Base-by-base conservation (phyloP, 2,888 invertebrate genomes). In the Archips xylosteana region DNA sequence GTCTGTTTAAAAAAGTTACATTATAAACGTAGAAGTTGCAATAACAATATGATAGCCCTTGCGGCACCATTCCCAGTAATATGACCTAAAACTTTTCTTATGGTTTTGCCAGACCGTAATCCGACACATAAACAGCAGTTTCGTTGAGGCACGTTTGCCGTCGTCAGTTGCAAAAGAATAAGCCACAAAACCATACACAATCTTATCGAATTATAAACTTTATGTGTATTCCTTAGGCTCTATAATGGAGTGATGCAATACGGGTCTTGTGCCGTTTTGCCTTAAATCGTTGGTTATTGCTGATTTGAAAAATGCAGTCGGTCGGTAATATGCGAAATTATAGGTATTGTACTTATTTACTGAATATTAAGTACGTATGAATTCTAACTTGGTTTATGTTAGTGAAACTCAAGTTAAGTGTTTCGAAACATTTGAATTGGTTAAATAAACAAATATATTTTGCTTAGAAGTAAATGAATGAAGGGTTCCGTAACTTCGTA, bases 91-190 rank as follows among this genome's bases (percentile, higher is more conserved):
- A 36, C 65, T 65, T 65, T 65, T 36, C 51, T 74, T 64, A 74
- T 74, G 69, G 59, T 65, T 74, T 74, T 64, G 51, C 69, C 73
- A 74, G 73, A 74, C 69, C n/a, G 73, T 69, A 74, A 74, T 51
- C 57, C 15, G 73, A 74, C 59, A 23, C 73, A 68, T 32, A n/a
- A 23, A 10, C 47, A 4, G 6, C 12, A 49, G 15, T 59, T 13
- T n/a, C 42, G 47, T 0, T 2, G 3, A 63, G 34, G 69, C 69
- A 74, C 68, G 68, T 74, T 69, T 69, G 23, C 60, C 69, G 36
- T 32, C 57, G 68, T 63, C 68, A 69, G 62, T 36, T 63, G 57
- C 64, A 73, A 68, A 67, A 34, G 23, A 71, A 71, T 42, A n/a
- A n/a, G 49, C 34, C 15, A 42, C 13, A 15, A 45, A 34, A 32